Conservation (phyloP, 2,797 vertebrate species). For the Gambusia yucatana region DNA sequence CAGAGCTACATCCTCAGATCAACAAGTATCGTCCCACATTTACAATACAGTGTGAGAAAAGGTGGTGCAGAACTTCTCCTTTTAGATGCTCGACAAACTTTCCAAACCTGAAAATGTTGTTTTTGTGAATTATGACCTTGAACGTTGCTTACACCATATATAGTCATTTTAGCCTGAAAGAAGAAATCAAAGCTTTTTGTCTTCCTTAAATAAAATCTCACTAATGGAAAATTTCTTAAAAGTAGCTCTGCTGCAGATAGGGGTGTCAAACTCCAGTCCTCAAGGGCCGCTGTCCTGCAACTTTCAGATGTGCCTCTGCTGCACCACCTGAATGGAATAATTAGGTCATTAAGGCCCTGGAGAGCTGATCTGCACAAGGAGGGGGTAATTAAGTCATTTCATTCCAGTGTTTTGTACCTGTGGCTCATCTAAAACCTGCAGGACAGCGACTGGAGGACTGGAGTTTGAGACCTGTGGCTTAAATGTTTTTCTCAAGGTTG, state of each 20-base stretch:
- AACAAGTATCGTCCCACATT: not conserved
- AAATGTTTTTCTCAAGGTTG: conserved; percentile 19
- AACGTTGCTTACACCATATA: conserved; percentile 30
- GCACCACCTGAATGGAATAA: too few relatives aligned
- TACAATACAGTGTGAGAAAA: not conserved
- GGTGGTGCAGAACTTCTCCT: not conserved
- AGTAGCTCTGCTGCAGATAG: conserved; percentile 15
- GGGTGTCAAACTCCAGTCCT: too few relatives aligned
- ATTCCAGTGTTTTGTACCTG: too few relatives aligned
- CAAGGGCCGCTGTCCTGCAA: too few relatives aligned
- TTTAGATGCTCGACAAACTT: not conserved
- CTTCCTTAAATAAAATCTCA: conserved; percentile 32
- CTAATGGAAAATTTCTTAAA: conserved; percentile 40
- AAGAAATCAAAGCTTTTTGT: conserved; percentile 31
- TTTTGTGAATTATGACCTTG: conserved; percentile 20
- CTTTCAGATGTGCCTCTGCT: too few relatives aligned
- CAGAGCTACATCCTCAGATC: not conserved
- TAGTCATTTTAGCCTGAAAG: conserved; percentile 33
- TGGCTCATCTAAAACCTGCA: too few relatives aligned
- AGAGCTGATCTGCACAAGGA: too few relatives aligned
- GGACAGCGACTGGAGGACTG: too few relatives aligned
- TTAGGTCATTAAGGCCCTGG: too few relatives aligned
- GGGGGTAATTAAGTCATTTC: too few relatives aligned
- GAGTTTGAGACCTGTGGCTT: not conserved
- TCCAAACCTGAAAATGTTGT: conserved; percentile 20